Conservation (phyloP, 2,113 vertebrate genomes). For the Labrus mixtus region DNA sequence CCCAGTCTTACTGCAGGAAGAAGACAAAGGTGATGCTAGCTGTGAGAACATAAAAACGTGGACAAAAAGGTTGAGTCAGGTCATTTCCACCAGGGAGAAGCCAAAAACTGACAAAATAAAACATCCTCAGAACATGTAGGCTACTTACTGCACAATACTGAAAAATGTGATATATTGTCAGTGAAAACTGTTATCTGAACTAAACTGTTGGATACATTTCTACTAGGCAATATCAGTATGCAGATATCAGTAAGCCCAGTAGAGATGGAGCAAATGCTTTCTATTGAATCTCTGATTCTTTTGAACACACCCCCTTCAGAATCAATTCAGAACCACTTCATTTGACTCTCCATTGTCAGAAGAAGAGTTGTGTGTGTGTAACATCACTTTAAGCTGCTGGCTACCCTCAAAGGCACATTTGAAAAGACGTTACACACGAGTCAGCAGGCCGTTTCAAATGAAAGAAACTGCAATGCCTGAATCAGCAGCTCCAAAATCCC, state of each 20-base stretch:
- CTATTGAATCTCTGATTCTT: constrained; percentile 32
- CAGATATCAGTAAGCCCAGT: background rate
- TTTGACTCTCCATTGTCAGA: constrained; percentile 38
- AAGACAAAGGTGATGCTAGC: constrained; percentile 42
- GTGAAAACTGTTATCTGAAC: background rate
- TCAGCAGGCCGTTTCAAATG: constrained; percentile 44
- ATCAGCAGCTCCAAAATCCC: constrained; percentile 7
- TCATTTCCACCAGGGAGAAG: constrained; percentile 1
- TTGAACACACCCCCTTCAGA: constrained; percentile 27
- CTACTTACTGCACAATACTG: background rate
- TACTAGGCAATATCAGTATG: background rate
- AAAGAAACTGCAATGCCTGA: constrained; percentile 15
- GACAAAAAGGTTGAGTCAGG: constrained; percentile 12
- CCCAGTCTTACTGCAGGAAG: background rate
- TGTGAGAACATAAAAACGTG: constrained; percentile 6
- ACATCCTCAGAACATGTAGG: too few relatives aligned
- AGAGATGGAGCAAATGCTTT: background rate
- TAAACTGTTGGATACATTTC: background rate
- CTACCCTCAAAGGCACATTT: constrained; percentile 52
- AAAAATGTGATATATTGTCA: background rate
- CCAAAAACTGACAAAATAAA: background rate
- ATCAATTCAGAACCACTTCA: constrained; percentile 32
- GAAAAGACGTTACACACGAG: constrained; percentile 50
- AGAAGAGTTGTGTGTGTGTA: constrained; percentile 35
- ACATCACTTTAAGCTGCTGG: constrained; percentile 43